Conservation (phyloP, 1,140 invertebrate genomes). For the Hylaeus anthracinus region DNA sequence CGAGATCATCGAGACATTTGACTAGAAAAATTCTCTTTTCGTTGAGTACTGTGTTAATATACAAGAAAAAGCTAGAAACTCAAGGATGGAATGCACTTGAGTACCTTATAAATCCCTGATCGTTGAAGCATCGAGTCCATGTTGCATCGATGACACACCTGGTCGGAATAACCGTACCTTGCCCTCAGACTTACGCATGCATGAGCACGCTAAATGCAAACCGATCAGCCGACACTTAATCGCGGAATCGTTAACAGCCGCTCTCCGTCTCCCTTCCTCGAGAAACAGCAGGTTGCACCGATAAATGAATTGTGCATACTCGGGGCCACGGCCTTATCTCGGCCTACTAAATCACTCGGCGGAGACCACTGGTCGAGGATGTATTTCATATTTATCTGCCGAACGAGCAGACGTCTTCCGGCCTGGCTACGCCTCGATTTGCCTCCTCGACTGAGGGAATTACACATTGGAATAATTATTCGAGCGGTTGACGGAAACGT, state of each 20-base stretch:
- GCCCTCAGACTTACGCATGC: conserved; percentile 68
- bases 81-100: no score
- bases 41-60: no score
- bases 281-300: conserved; percentile 25
- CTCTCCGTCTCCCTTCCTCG: no score
- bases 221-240: conserved; percentile 61
- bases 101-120: background rate
- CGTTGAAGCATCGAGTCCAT: background rate
- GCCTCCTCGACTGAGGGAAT: background rate
- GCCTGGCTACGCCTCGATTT: background rate
- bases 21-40: no score
- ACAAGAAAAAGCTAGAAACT: no score
- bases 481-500: conserved; percentile 25
- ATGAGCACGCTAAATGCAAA: conserved; percentile 61
- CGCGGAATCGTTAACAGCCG: conserved; percentile 50
- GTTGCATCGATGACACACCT: conserved; percentile 66
- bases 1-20: no score
- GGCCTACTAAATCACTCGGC: conserved; percentile 46
- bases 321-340: conserved; percentile 44
- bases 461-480: background rate
- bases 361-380: background rate
- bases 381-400: background rate
- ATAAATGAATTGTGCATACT: conserved; percentile 55
- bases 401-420: background rate
- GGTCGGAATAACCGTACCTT: conserved; percentile 72